Evolutionary conservation across 1,140 invertebrate species (phyloP).

Genomic region (Drosophila burlai): DNA sequence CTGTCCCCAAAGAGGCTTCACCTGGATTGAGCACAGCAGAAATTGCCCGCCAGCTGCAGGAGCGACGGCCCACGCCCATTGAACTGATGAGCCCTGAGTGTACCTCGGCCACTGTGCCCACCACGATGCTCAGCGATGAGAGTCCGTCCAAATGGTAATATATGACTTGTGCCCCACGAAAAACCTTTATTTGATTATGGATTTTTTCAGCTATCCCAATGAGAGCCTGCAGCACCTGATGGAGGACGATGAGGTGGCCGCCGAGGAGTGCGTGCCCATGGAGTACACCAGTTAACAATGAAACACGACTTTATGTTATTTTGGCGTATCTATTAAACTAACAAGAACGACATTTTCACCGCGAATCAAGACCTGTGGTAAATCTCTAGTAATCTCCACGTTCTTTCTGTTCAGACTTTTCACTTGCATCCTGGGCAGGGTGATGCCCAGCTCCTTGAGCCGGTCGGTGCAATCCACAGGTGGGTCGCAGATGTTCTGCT

Average conservation of each 20-base stretch:
- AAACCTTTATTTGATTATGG: not conserved
- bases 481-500: slow-evolving; percentile 60
- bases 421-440: slow-evolving; percentile 86
- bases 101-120: slow-evolving; percentile 94
- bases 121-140: slow-evolving; percentile 97
- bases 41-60: slow-evolving; percentile 95
- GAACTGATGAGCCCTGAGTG: slow-evolving; percentile 92
- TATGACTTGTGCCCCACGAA: no score
- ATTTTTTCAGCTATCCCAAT: slow-evolving; percentile 90
- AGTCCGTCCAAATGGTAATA: slow-evolving; percentile 72
- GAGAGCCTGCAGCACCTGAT: slow-evolving; percentile 87
- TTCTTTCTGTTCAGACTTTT: slow-evolving; percentile 87
- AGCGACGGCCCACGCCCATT: slow-evolving; percentile 90
- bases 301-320: slow-evolving; percentile 18
- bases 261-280: slow-evolving; percentile 89
- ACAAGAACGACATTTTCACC: slow-evolving; percentile 92
- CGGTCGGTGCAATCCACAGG: slow-evolving; percentile 46
- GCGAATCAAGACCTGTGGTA: slow-evolving; percentile 92
- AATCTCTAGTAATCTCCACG: slow-evolving; percentile 90
- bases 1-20: slow-evolving; percentile 86
- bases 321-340: slow-evolving; percentile 45
- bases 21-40: slow-evolving; percentile 93
- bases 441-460: slow-evolving; percentile 64
- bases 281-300: slow-evolving; percentile 84
- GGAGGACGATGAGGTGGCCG: slow-evolving; percentile 88